Conservation (phyloP, 2,797 vertebrate genomes). For the Knipowitschia caucasica region DNA sequence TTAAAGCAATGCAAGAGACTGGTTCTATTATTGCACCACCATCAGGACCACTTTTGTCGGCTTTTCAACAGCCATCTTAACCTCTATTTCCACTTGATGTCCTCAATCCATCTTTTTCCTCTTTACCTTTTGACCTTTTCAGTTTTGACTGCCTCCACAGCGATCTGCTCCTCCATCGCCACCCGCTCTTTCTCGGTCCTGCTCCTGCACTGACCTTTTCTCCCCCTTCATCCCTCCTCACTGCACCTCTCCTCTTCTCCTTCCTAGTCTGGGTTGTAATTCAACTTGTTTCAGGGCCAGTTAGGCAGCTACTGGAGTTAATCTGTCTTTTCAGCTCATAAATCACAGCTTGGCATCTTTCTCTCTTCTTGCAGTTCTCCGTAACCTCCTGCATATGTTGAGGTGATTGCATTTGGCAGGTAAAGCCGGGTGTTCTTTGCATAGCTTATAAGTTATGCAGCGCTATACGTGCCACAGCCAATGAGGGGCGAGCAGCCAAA, state of each 20-base stretch:
- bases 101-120: conserved; percentile 61
- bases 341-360: conserved; percentile 71
- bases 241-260: conserved; percentile 57
- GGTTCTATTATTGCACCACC: conserved; percentile 49
- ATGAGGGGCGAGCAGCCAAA: conserved; percentile 50
- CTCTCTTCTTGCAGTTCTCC: conserved; percentile 35
- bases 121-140: conserved; percentile 68
- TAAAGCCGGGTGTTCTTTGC: conserved; percentile 48
- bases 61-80: conserved; percentile 29
- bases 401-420: conserved; percentile 55
- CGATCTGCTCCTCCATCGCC: conserved; percentile 60
- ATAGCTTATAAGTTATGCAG: conserved; percentile 45
- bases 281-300: conserved; percentile 80
- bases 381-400: conserved; percentile 28
- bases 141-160: conserved; percentile 58
- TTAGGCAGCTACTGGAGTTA: conserved; percentile 82
- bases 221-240: conserved; percentile 58
- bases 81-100: conserved; percentile 38
- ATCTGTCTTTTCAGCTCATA: conserved; percentile 80
- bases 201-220: conserved; percentile 66
- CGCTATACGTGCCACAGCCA: conserved; percentile 54
- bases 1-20: conserved; percentile 38
- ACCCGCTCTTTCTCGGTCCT: conserved; percentile 55
- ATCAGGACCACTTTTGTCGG: conserved; percentile 26
- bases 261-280: conserved; percentile 72